Evolutionary conservation across 2,797 vertebrate species (phyloP).

Genomic region (Botia almorhae): DNA sequence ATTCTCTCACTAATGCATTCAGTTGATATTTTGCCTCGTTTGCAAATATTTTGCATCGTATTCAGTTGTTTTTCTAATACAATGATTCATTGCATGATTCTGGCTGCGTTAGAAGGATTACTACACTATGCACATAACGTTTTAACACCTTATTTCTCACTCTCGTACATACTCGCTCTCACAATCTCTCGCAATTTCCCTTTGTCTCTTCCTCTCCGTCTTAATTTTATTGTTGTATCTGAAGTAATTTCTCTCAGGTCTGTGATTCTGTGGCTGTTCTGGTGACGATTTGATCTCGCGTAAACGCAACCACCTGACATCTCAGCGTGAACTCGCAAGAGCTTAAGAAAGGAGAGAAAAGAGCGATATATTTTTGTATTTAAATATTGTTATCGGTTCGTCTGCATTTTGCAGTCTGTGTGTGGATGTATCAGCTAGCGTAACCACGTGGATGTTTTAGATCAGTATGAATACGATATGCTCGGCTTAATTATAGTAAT

Average conservation of each 20-base stretch:
- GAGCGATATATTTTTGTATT: conserved; percentile 83
- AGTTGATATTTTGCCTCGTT: conserved; percentile 44
- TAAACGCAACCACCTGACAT: conserved; percentile 21
- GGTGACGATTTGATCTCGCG: conserved; percentile 31
- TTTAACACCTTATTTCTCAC: conserved; percentile 57
- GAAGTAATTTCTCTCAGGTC: conserved; percentile 54
- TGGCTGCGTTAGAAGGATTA: conserved; percentile 64
- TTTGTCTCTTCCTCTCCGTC: conserved; percentile 18
- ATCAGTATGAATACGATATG: conserved; percentile 33
- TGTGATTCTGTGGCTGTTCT: conserved; percentile 49
- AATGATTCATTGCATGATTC: conserved; percentile 74
- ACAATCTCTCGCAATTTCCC: conserved; percentile 9
- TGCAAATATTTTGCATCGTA: conserved; percentile 61
- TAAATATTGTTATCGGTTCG: conserved; percentile 68
- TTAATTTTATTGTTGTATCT: conserved; percentile 47
- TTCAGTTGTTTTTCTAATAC: conserved; percentile 41
- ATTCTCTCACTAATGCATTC: conserved; percentile 36
- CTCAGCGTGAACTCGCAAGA: conserved; percentile 30
- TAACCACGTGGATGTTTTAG: conserved; percentile 62
- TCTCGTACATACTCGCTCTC: conserved; percentile 59
- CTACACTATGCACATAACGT: conserved; percentile 66
- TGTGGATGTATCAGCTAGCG: conserved; percentile 63
- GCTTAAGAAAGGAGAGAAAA: conserved; percentile 58
- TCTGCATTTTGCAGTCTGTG: conserved; percentile 65
- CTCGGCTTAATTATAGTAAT: conserved; percentile 27